Base-by-base conservation (phyloP, 2,113 vertebrate genomes). In the Atlantisia rogersi region DNA sequence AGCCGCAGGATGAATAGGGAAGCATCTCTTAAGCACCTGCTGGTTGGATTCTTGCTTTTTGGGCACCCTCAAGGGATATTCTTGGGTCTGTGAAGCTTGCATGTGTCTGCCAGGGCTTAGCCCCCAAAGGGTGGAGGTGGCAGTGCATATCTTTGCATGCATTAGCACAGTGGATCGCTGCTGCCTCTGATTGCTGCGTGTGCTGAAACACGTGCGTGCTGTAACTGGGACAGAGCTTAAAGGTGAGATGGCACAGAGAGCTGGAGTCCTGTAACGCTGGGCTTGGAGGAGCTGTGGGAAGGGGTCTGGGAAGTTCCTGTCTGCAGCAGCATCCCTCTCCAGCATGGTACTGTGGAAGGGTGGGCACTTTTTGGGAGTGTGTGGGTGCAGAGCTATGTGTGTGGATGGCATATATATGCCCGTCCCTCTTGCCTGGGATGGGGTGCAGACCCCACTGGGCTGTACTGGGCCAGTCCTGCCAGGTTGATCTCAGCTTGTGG, bases 371-470 rank as follows among this genome's bases (percentile, higher is more conserved):
- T 2, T 14, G 24, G 11, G 11, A 16, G 14, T 1, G 0, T 0
- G 4, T 25, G 35, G 8, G 12, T 63, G n/a, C 46, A 39, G 71
- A 75, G 31, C 65, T 5, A 0, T 2, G 21, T 0, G 0, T 25
- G 24, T 50, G 42, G 15, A 53, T 70, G 40, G 10, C 44, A 62
- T 0, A 0, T 0, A 0, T 0, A 2, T 53, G 25, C 58, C 17
- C 0, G 7, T 42, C 1, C 25, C 7, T 4, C 8, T 3, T 14
- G 15, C 28, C 35, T 82, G 35, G 26, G 6, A 12, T 39, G 20
- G 19, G 12, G 1, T 74, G 39, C 18, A 42, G 46, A 42, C 10
- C 6, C 11, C 7, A 6, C 44, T 15, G 31, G 31, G 28, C 81
- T 76, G 14, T 68, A 32, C 15, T 32, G 63, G 18, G 35, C 20